Percentiles rank a stretch among this genome's conserved stretches.
Evolutionary conservation across 2,888 invertebrate genomes (phyloP).

Genomic region (Agapostemon virescens): DNA sequence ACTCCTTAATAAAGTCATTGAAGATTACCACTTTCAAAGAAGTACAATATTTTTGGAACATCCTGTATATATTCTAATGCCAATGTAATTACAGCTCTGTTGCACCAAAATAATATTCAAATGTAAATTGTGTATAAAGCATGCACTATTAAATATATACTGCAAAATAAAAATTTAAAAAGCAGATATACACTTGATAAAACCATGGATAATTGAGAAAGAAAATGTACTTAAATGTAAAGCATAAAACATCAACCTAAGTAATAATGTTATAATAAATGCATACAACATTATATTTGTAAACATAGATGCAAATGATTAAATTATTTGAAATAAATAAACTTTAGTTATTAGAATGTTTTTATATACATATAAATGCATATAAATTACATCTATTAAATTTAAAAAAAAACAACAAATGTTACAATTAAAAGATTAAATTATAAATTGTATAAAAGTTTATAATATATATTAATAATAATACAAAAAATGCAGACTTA

Average conservation of each 20-base stretch:
- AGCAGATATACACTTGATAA: slow-evolving; percentile 19
- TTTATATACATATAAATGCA: not conserved
- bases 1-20: too few relatives aligned
- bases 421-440: not conserved
- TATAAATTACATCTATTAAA: not conserved
- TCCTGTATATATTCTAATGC: not conserved
- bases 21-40: too few relatives aligned
- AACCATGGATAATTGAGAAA: not conserved
- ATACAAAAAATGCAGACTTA: not conserved
- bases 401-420: not conserved
- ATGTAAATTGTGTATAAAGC: slow-evolving; percentile 31
- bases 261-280: not conserved
- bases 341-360: not conserved
- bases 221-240: not conserved
- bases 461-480: slow-evolving; percentile 10
- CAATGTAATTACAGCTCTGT: slow-evolving; percentile 32
- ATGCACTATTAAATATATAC: slow-evolving; percentile 42
- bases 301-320: not conserved
- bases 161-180: slow-evolving; percentile 15
- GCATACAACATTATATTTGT: not conserved
- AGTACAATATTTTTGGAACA: too few relatives aligned
- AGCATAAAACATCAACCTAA: slow-evolving; percentile 5
- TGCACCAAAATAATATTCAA: slow-evolving; percentile 19
- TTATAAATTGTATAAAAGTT: not conserved
- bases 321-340: not conserved